phyloP scores from a whole-genome alignment of 2,888 invertebrate genomes.

The Schizotus pectinicornis region DNA sequence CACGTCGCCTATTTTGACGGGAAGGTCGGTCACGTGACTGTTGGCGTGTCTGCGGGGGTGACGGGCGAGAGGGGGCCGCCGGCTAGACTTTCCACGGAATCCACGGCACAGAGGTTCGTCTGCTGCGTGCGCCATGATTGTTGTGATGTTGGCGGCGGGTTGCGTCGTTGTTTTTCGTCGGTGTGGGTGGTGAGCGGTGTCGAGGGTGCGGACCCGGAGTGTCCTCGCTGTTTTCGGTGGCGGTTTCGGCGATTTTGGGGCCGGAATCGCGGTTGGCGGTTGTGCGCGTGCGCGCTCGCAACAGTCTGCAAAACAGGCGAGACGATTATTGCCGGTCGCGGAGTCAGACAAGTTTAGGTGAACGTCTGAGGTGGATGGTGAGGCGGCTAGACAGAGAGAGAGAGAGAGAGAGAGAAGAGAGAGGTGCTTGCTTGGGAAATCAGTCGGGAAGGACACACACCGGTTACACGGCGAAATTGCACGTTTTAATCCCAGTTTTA shows the following conservation, averaged over 20 bases:
- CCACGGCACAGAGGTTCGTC: conserved; percentile 30
- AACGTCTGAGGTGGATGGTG: conserved; percentile 41
- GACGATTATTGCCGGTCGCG: conserved; percentile 55
- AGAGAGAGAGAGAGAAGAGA: conserved; percentile 37
- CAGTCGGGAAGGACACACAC: conserved; percentile 30
- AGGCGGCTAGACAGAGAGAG: conserved; percentile 31
- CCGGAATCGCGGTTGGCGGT: conserved; percentile 8
- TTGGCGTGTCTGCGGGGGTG: conserved; percentile 45
- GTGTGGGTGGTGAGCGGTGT: background rate
- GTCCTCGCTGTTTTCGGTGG: conserved; percentile 10
- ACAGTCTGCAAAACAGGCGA: conserved; percentile 55
- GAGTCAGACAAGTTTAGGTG: conserved; percentile 61
- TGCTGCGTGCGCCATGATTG: conserved; percentile 34
- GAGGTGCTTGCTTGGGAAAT: conserved; percentile 8
- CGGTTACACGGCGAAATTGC: conserved; percentile 4
- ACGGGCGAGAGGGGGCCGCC: conserved; percentile 37
- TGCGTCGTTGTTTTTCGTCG: conserved; percentile 21
- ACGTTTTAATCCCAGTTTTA: conserved; percentile 2
- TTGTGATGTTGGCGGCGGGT: conserved; percentile 15
- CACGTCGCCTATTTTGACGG: conserved; percentile 76
- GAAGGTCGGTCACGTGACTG: conserved; percentile 82
- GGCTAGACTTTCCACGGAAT: conserved; percentile 67
- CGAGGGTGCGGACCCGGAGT: background rate
- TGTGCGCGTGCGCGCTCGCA: conserved; percentile 41
- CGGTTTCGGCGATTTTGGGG: conserved; percentile 17